These are phyloP conservation scores for Lutjanus erythropterus DNA, from an alignment of 2,113 vertebrate species.

Conservation along the genomic window DNA sequence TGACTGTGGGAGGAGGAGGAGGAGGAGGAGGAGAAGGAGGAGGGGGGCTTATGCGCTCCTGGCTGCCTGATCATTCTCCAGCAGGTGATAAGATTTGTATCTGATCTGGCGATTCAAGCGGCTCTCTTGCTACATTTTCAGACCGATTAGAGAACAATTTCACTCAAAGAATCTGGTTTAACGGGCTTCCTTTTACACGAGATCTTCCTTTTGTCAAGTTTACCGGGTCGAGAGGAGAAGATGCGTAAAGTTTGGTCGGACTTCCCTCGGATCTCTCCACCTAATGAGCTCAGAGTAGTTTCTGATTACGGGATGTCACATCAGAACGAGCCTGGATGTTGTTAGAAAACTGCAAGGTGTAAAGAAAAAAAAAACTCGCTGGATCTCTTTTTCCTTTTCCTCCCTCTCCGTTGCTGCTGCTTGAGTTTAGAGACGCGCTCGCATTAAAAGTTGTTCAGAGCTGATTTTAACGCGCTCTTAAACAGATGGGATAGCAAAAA, in stretches of 20 bases:
- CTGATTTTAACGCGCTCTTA: slow-evolving; percentile 34
- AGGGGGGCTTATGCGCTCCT: slow-evolving; percentile 52
- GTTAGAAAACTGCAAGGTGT: slow-evolving; percentile 27
- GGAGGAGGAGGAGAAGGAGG: slow-evolving; percentile 18
- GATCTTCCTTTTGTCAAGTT: slow-evolving; percentile 50
- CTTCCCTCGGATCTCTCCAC: slow-evolving; percentile 47
- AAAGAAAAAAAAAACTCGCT: no score
- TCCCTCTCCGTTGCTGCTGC: background rate
- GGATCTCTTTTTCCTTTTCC: slow-evolving; percentile 24
- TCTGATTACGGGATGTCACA: slow-evolving; percentile 28
- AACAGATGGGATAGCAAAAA: slow-evolving; percentile 63
- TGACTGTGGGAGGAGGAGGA: slow-evolving; percentile 44
- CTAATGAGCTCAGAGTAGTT: slow-evolving; percentile 32
- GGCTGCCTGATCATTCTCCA: slow-evolving; percentile 46
- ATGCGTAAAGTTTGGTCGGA: slow-evolving; percentile 78
- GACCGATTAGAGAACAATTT: background rate
- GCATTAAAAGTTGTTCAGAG: slow-evolving; percentile 66
- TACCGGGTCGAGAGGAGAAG: slow-evolving; percentile 55
- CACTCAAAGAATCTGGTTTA: background rate
- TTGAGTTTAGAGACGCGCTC: slow-evolving; percentile 41
- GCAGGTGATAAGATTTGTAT: slow-evolving; percentile 58
- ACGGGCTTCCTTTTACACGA: slow-evolving; percentile 17
- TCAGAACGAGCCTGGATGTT: slow-evolving; percentile 45
- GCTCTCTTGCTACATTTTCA: background rate
- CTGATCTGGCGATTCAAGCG: slow-evolving; percentile 22